These are phyloP conservation scores for Conus betulinus DNA, from an alignment of 1,140 invertebrate species.

Conservation along the genomic window DNA sequence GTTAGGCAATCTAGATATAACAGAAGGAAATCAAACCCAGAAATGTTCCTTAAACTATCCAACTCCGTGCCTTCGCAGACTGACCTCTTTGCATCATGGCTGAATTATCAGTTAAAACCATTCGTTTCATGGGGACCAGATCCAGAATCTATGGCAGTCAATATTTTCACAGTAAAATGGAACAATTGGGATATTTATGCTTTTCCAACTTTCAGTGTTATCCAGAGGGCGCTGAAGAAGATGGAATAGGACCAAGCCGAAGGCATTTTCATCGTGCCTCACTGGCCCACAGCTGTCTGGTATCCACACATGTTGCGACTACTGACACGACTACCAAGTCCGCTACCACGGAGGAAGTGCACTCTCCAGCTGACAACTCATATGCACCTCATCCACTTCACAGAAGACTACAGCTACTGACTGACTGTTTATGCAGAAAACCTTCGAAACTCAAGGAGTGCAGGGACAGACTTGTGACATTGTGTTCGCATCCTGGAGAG, in stretches of 20 bases:
- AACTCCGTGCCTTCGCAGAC: not conserved
- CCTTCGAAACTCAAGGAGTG: too few species aligned
- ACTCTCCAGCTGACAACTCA: too few species aligned
- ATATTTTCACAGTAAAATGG: too few species aligned
- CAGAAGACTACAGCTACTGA: too few species aligned
- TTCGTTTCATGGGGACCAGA: not conserved
- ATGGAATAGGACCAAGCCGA: not conserved
- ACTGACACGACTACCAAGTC: not conserved
- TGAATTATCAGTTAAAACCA: not conserved
- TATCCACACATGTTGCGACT: not conserved
- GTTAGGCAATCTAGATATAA: not conserved
- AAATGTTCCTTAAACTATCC: not conserved
- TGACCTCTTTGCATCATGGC: not conserved
- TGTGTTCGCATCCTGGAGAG: not conserved
- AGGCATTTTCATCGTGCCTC: not conserved
- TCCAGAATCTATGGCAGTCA: too few species aligned
- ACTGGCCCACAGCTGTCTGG: not conserved
- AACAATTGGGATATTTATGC: too few species aligned
- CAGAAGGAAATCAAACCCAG: slow-evolving; percentile 10
- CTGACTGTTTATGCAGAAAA: too few species aligned
- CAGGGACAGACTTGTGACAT: too few species aligned
- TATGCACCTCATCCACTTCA: too few species aligned
- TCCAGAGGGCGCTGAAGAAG: not conserved
- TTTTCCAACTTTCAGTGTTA: not conserved
- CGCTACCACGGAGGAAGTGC: too few species aligned